These are phyloP conservation scores for Tuberolachnus salignus DNA, from an alignment of 2,888 invertebrate species.

Conservation along the genomic window DNA sequence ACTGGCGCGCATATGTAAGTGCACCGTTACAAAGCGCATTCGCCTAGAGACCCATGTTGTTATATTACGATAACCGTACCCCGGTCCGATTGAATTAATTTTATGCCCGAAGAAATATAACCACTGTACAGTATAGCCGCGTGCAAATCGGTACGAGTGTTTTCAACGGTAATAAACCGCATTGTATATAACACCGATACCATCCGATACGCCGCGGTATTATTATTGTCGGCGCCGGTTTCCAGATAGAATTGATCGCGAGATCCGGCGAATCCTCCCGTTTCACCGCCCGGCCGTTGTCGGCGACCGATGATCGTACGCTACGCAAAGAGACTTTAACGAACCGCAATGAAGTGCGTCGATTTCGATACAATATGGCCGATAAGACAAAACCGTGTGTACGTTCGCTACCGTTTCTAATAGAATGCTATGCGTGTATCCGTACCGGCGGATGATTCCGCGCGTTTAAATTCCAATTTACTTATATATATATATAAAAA, in stretches of 20 bases:
- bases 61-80: neutral
- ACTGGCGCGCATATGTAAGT: neutral
- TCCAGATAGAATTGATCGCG: neutral
- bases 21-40: neutral
- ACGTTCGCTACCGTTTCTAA: too few relatives aligned
- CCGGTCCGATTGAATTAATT: slow-evolving; percentile 2
- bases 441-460: too few relatives aligned
- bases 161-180: neutral
- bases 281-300: neutral
- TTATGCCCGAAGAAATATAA: slow-evolving; percentile 1
- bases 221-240: neutral
- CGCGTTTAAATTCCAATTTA: too few relatives aligned
- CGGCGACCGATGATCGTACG: neutral
- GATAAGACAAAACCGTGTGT: too few relatives aligned
- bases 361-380: too few relatives aligned
- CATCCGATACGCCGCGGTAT: neutral
- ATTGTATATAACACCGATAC: neutral
- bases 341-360: slow-evolving; percentile 21
- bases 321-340: slow-evolving; percentile 31
- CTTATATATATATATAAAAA: too few relatives aligned
- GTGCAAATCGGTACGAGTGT: neutral
- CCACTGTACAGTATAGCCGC: too few relatives aligned
- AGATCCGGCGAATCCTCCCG: neutral
- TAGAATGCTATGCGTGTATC: too few relatives aligned
- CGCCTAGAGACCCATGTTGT: neutral